A percentile compares a stretch with the other conserved stretches of the same genome.
Conservation (phyloP, 2,888 invertebrate species). For the Mesorhabditis sp. region DNA sequence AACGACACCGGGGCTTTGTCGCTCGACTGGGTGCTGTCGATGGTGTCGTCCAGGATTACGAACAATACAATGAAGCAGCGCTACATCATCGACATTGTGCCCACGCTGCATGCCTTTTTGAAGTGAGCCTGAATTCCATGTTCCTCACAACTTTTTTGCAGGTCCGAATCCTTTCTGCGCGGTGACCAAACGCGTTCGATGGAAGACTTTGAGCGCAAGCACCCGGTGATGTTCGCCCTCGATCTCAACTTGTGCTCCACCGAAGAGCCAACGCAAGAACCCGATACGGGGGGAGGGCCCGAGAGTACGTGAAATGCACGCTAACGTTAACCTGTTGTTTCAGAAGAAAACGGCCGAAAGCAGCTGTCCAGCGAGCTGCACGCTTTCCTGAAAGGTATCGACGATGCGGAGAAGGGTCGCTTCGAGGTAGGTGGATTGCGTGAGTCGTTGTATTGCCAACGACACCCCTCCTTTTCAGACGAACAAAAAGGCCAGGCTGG, state of each 20-base stretch:
- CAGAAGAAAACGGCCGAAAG: conserved; percentile 10
- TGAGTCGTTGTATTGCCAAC: too few species aligned
- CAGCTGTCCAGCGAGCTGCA: conserved; percentile 38
- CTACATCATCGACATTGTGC: conserved; percentile 34
- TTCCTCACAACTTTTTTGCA: neutral
- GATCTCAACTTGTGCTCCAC: conserved; percentile 17
- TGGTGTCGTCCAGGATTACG: conserved; percentile 46
- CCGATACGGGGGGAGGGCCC: conserved; percentile 14
- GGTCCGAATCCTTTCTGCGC: conserved; percentile 23
- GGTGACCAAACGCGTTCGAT: conserved; percentile 23
- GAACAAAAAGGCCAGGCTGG: too few species aligned
- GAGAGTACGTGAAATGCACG: neutral
- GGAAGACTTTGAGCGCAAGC: conserved; percentile 30
- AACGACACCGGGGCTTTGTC: conserved; percentile 46
- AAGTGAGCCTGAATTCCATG: conserved; percentile 3
- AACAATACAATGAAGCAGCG: conserved; percentile 38
- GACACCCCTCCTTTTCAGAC: too few species aligned
- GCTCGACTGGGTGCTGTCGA: conserved; percentile 53
- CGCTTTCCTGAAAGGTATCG: conserved; percentile 45
- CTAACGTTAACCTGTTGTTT: neutral
- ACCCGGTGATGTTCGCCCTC: conserved; percentile 42
- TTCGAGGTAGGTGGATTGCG: conserved; percentile 31
- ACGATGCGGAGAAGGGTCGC: conserved; percentile 54
- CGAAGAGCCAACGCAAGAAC: conserved; percentile 7
- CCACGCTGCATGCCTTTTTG: conserved; percentile 26